Conservation (phyloP, 2,888 invertebrate species). For the Eupithecia insigniata region DNA sequence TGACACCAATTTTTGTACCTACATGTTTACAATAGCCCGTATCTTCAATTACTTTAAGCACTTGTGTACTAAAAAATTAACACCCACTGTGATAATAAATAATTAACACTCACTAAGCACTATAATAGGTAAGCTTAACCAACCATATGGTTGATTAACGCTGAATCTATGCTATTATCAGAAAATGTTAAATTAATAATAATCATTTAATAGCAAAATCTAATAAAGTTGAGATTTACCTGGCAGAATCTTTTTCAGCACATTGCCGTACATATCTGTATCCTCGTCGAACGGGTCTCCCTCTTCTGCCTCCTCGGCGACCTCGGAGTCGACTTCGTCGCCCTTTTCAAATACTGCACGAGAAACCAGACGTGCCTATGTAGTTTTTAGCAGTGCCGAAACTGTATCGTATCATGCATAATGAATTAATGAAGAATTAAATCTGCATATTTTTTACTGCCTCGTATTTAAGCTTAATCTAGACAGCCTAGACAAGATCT, state of each 20-base stretch:
- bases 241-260: constrained; percentile 77
- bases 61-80: too few species aligned
- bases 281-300: constrained; percentile 75
- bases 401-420: not conserved
- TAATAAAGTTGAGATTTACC: constrained; percentile 50
- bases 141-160: too few species aligned
- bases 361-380: not conserved
- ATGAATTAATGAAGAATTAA: not conserved
- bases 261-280: constrained; percentile 68
- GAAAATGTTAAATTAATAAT: not conserved
- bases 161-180: too few species aligned
- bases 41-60: too few species aligned
- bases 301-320: constrained; percentile 62
- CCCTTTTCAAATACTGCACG: constrained; percentile 80
- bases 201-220: not conserved
- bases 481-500: not conserved
- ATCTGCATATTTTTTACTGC: not conserved
- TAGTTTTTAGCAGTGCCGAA: not conserved
- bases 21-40: too few species aligned
- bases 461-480: too few species aligned
- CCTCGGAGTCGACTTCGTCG: constrained; percentile 74
- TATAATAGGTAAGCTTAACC: not conserved
- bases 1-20: too few species aligned
- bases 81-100: too few species aligned
- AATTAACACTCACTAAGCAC: too few species aligned